Percentiles rank a stretch among this genome's conserved stretches.
Evolutionary conservation across 30 jellyfish, hydroid and myxozoan species (phyloP).

Genomic region (Hydra vulgaris): DNA sequence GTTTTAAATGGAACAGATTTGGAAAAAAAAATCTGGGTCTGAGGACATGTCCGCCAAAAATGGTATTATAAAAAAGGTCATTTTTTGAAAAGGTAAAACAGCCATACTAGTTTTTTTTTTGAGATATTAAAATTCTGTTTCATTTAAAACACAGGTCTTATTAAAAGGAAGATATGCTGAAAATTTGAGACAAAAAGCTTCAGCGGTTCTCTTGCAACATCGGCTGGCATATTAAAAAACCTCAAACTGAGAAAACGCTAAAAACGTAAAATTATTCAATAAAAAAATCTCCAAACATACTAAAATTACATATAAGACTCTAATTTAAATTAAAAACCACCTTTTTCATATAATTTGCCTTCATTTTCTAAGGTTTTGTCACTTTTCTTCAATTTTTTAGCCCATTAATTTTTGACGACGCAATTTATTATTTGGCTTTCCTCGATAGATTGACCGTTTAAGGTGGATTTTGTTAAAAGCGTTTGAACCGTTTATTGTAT

Average conservation of each 20-base stretch:
- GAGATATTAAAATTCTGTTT: slow-evolving; percentile 11
- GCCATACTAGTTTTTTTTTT: background rate
- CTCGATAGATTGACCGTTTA: too few species aligned
- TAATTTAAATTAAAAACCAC: background rate
- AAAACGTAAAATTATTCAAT: too few species aligned
- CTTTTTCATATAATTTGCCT: too few species aligned
- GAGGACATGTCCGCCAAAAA: background rate
- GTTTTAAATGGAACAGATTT: slow-evolving; percentile 6
- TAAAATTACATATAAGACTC: background rate
- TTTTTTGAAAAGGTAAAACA: background rate
- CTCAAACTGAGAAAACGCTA: too few species aligned
- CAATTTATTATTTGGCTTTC: background rate
- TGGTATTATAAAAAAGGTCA: background rate
- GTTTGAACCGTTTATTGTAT: too few species aligned
- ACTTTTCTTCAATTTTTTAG: background rate
- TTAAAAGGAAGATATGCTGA: slow-evolving; percentile 1
- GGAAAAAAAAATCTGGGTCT: background rate
- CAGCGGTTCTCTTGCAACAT: slow-evolving; percentile 1
- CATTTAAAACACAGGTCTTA: slow-evolving; percentile 23
- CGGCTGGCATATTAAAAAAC: too few species aligned
- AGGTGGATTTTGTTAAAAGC: too few species aligned
- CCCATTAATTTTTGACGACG: slow-evolving; percentile 2
- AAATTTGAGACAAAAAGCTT: slow-evolving; percentile 1
- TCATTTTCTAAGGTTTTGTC: too few species aligned
- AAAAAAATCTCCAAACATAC: too few species aligned